Conservation (phyloP, 2,113 vertebrate species). For the Urocolius indicus region DNA sequence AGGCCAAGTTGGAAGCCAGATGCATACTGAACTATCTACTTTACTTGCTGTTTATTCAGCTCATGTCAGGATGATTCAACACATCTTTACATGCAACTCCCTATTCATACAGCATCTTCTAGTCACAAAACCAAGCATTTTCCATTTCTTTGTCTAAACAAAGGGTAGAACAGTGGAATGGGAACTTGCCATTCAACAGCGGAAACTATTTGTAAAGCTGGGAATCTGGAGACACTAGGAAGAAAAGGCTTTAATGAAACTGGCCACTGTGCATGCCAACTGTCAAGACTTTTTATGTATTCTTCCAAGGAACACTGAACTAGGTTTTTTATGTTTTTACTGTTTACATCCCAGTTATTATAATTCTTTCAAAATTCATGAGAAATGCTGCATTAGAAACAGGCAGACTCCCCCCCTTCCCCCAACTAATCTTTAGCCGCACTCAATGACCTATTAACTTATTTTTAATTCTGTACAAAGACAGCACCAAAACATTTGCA, state of each 20-base stretch:
- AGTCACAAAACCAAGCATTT: conserved; percentile 59
- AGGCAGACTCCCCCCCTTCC: background rate
- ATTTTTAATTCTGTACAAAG: conserved; percentile 37
- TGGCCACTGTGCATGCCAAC: conserved; percentile 55
- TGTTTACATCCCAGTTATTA: conserved; percentile 44
- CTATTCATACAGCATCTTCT: conserved; percentile 56
- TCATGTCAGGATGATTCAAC: conserved; percentile 61
- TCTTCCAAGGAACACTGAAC: conserved; percentile 49
- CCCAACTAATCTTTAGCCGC: background rate
- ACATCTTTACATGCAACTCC: conserved; percentile 22
- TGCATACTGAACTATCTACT: background rate
- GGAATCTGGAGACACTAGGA: conserved; percentile 62
- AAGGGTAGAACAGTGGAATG: conserved; percentile 50
- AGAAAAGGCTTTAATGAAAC: conserved; percentile 72
- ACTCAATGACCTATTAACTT: conserved; percentile 38
- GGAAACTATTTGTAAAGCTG: conserved; percentile 73
- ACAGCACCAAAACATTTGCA: conserved; percentile 33
- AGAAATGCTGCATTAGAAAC: background rate
- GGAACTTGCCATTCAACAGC: conserved; percentile 70
- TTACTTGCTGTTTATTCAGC: conserved; percentile 41
- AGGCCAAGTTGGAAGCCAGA: conserved; percentile 46
- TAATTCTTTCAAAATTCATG: background rate
- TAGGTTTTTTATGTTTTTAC: conserved; percentile 41
- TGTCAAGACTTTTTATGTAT: conserved; percentile 42
- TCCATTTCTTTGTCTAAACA: conserved; percentile 64